Percentiles rank a stretch among this genome's conserved stretches.
Evolutionary conservation across 92 coral and sea anemone genomes (phyloP).

Genomic region (Montipora capitata): DNA sequence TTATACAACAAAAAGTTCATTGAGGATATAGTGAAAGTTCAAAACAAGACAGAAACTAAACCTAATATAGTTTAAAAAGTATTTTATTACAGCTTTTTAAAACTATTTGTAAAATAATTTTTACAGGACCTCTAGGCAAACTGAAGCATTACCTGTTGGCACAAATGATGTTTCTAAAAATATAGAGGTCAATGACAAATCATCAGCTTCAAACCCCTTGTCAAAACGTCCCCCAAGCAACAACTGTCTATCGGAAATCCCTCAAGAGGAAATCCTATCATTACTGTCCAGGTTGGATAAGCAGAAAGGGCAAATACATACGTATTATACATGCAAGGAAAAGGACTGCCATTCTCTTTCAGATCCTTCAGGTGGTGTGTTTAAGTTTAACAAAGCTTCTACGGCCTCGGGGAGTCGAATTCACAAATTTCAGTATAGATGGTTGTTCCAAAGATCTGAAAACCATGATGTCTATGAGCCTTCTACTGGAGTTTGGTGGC

Average conservation of each 20-base stretch:
- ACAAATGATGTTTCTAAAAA: conserved; percentile 19
- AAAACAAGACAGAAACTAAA: conserved; percentile 18
- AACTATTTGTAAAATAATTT: conserved; percentile 8
- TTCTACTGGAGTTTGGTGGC: conserved; percentile 53
- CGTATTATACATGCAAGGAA: conserved; percentile 42
- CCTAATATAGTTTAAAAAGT: conserved; percentile 8
- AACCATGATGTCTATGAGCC: conserved; percentile 63
- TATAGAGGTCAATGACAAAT: conserved; percentile 7
- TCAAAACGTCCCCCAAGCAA: conserved; percentile 10
- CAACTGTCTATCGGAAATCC: neutral
- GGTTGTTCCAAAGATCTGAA: conserved; percentile 55
- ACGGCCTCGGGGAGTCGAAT: conserved; percentile 35
- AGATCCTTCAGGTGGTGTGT: conserved; percentile 51
- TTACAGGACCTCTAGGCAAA: conserved; percentile 12
- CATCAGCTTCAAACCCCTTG: conserved; percentile 17
- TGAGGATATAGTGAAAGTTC: conserved; percentile 1
- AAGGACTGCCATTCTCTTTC: conserved; percentile 51
- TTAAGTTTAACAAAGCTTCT: conserved; percentile 41
- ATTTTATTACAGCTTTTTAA: conserved; percentile 3
- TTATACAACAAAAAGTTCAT: conserved; percentile 1
- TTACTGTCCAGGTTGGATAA: conserved; percentile 29
- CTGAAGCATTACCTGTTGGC: neutral
- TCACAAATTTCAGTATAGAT: conserved; percentile 52
- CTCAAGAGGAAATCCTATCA: conserved; percentile 31
- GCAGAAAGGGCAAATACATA: conserved; percentile 44